A percentile compares a stretch with the other conserved stretches of the same genome.
These are phyloP conservation scores for Myoxocephalus aenaeus DNA, from an alignment of 2,797 vertebrate species.

Conservation along the genomic window DNA sequence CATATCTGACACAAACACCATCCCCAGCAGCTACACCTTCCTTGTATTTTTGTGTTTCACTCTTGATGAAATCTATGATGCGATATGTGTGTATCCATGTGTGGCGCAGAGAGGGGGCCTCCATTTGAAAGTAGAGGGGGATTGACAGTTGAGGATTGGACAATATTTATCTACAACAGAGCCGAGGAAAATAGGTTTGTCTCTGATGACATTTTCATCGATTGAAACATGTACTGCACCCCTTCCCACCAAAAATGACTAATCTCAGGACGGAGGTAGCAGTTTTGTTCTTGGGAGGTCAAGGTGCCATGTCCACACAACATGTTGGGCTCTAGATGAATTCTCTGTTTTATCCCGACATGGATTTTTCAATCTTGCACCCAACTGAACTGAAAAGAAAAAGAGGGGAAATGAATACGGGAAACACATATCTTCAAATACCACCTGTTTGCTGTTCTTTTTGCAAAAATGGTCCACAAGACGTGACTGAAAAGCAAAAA, in stretches of 20 bases:
- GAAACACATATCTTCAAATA: conserved; percentile 25
- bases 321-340: conserved; percentile 69
- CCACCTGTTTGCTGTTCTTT: conserved; percentile 35
- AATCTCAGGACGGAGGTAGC: conserved; percentile 73
- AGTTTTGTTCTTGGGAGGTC: conserved; percentile 73
- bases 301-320: conserved; percentile 68
- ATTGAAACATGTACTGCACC: conserved; percentile 79
- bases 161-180: conserved; percentile 82
- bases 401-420: accelerated
- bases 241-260: conserved; percentile 75
- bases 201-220: conserved; percentile 85
- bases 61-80: conserved; percentile 71
- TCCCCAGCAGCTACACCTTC: conserved; percentile 43
- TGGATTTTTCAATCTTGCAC: conserved; percentile 74
- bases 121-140: conserved; percentile 61
- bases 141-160: conserved; percentile 76
- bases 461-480: conserved; percentile 23
- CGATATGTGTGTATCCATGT: conserved; percentile 38
- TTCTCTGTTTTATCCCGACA: conserved; percentile 72
- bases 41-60: conserved; percentile 60
- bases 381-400: conserved; percentile 50
- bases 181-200: conserved; percentile 82
- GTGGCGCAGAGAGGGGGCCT: conserved; percentile 28
- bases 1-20: conserved; percentile 70
- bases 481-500: conserved; percentile 34